A percentile compares a stretch with the other conserved stretches of the same genome.
These are phyloP conservation scores for Brevimyrus niger DNA, from an alignment of 2,113 vertebrate species.

Conservation along the genomic window DNA sequence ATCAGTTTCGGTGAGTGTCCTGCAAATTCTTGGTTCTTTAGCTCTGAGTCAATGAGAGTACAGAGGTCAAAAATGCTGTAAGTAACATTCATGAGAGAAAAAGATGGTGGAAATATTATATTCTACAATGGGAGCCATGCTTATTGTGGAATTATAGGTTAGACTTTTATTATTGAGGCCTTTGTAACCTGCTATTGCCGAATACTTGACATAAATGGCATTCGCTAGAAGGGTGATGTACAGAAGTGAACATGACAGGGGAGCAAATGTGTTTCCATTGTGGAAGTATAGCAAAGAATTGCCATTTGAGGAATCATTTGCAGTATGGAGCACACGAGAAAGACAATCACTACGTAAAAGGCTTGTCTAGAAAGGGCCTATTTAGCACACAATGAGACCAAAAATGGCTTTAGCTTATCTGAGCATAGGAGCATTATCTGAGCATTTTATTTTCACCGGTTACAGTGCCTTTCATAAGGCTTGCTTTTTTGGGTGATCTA, in stretches of 20 bases:
- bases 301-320: slow-evolving; percentile 53
- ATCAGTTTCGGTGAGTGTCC: slow-evolving; percentile 74
- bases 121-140: background rate
- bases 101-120: background rate
- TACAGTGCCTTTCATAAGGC: background rate
- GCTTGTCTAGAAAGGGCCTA: slow-evolving; percentile 49
- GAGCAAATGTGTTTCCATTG: slow-evolving; percentile 38
- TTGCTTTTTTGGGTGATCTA: background rate
- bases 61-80: background rate
- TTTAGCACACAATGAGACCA: slow-evolving; percentile 55
- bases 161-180: background rate
- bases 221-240: slow-evolving; percentile 40
- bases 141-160: background rate
- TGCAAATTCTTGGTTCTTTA: background rate
- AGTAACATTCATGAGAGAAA: background rate
- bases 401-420: slow-evolving; percentile 38
- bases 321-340: slow-evolving; percentile 41
- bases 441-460: background rate
- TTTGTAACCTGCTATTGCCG: background rate
- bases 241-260: slow-evolving; percentile 38
- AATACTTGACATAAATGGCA: background rate
- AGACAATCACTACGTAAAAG: slow-evolving; percentile 58
- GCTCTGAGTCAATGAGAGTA: background rate
- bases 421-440: slow-evolving; percentile 12
- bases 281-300: slow-evolving; percentile 46